Evolutionary conservation across 2,797 vertebrate species (phyloP).

Genomic region (Hemibagrus guttatus): DNA sequence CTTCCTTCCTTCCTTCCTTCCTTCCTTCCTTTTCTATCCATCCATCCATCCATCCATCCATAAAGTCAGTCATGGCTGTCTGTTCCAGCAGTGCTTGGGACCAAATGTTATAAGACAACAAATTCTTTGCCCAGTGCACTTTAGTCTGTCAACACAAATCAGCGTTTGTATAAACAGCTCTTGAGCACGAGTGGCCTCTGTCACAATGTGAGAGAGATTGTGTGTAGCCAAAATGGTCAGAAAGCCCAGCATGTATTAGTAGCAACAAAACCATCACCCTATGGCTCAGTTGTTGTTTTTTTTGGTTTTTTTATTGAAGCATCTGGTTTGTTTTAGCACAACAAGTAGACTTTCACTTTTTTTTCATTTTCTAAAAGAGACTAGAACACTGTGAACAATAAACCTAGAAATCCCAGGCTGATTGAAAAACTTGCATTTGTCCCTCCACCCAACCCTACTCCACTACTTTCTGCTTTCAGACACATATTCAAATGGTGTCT

Average conservation of each 20-base stretch:
- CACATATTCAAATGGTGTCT: neutral
- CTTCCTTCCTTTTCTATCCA: no score
- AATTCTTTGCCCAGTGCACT: constrained; percentile 13
- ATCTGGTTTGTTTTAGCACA: neutral
- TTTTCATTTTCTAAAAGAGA: neutral
- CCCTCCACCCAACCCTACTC: neutral
- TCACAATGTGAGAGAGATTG: neutral
- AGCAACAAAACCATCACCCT: neutral
- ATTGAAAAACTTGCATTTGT: neutral
- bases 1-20: no score
- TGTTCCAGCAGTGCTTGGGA: neutral
- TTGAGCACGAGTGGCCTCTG: neutral
- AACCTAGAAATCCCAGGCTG: neutral
- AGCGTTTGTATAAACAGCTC: constrained; percentile 34
- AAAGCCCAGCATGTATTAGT: neutral
- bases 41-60: no score
- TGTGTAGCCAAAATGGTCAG: neutral
- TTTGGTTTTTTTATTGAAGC: neutral
- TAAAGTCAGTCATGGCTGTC: neutral
- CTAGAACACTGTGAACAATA: neutral
- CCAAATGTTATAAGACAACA: neutral
- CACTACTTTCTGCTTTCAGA: neutral
- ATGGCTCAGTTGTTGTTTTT: neutral
- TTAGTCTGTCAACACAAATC: neutral
- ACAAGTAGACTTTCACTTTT: neutral